Evolutionary conservation across 1,140 invertebrate species (phyloP).

Genomic region (Aethina tumida): DNA sequence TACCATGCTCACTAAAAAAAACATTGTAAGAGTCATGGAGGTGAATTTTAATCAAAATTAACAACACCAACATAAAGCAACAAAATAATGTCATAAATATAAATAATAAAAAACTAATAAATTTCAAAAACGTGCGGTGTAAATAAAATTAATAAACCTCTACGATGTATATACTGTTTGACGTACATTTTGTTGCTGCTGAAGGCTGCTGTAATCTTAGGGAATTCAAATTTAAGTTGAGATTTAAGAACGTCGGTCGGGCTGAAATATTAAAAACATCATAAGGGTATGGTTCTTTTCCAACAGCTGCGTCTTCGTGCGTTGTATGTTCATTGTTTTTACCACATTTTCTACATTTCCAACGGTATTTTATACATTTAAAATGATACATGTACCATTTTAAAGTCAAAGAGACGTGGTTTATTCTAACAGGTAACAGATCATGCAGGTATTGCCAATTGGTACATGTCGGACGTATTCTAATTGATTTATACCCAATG

Average conservation of each 20-base stretch:
- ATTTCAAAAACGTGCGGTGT: background rate
- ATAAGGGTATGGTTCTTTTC: conserved; percentile 10
- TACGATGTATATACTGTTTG: conserved; percentile 6
- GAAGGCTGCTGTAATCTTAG: conserved; percentile 76
- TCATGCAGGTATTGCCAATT: conserved; percentile 29
- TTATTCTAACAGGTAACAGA: conserved; percentile 28
- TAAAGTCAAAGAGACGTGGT: conserved; percentile 34
- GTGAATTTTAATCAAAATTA: conserved; percentile 1
- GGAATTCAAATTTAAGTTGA: conserved; percentile 86
- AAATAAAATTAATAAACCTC: conserved; percentile 13
- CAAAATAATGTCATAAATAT: conserved; percentile 8
- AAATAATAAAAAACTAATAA: conserved; percentile 5
- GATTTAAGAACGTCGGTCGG: conserved; percentile 91
- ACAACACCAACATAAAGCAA: background rate
- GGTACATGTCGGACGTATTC: conserved; percentile 14
- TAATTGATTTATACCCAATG: conserved; percentile 11
- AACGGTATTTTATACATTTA: conserved; percentile 17
- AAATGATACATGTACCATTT: conserved; percentile 24
- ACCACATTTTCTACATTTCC: conserved; percentile 1
- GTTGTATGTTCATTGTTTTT: background rate
- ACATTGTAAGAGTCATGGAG: conserved; percentile 7
- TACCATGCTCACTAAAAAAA: conserved; percentile 39
- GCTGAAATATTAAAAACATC: conserved; percentile 61
- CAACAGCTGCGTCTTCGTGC: conserved; percentile 4
- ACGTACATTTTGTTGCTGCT: conserved; percentile 58